phyloP scores from a whole-genome alignment of 1,140 invertebrate genomes.

The Archegozetes longisetosus region DNA sequence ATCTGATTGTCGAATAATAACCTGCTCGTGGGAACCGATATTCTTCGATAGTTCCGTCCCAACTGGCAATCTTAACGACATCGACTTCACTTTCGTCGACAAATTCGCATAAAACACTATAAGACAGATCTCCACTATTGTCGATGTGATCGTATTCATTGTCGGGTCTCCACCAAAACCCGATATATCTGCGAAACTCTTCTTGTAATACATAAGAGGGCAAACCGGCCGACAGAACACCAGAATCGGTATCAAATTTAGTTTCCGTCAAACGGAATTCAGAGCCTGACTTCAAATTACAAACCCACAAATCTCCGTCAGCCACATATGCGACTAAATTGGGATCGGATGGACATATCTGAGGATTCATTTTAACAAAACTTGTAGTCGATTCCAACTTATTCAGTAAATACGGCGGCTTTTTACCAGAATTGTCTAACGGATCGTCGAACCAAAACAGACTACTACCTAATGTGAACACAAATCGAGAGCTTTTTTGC shows the following conservation, averaged over 20 bases:
- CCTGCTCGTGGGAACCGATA: slow-evolving; percentile 84
- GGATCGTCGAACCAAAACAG: slow-evolving; percentile 57
- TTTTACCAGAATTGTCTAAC: not conserved
- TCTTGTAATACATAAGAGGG: slow-evolving; percentile 97
- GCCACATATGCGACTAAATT: slow-evolving; percentile 78
- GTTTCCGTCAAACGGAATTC: slow-evolving; percentile 20
- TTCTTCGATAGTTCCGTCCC: slow-evolving; percentile 60
- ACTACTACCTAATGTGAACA: slow-evolving; percentile 74
- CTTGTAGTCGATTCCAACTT: slow-evolving; percentile 28
- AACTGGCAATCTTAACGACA: slow-evolving; percentile 69
- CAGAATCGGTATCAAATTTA: slow-evolving; percentile 42
- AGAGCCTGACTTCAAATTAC: slow-evolving; percentile 44
- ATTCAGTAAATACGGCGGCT: slow-evolving; percentile 21
- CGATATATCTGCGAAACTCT: slow-evolving; percentile 87
- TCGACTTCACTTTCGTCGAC: slow-evolving; percentile 88
- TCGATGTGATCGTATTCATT: not conserved
- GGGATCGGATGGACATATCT: slow-evolving; percentile 74
- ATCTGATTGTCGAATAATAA: slow-evolving; percentile 12
- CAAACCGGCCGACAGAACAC: slow-evolving; percentile 72
- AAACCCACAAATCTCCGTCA: slow-evolving; percentile 75
- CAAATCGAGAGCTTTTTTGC: slow-evolving; percentile 54
- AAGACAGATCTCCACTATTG: not conserved
- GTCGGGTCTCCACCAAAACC: slow-evolving; percentile 92
- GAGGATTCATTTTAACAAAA: slow-evolving; percentile 62
- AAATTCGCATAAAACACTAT: slow-evolving; percentile 79